Evolutionary conservation across 2,888 invertebrate genomes (phyloP).

Genomic region (Chirona hameri): DNA sequence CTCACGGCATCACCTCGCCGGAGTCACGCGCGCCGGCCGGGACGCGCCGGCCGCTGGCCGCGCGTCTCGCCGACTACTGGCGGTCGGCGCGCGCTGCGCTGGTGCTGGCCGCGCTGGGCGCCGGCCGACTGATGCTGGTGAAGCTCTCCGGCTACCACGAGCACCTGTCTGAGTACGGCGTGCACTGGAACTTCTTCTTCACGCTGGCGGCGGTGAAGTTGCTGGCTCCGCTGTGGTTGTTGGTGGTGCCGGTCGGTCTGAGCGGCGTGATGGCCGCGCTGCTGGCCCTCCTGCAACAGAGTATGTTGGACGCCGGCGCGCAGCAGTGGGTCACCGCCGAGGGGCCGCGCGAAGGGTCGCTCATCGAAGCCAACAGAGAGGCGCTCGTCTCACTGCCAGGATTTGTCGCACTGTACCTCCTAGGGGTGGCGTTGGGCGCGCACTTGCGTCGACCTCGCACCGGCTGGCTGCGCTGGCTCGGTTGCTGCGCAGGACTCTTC

Average conservation of each 20-base stretch:
- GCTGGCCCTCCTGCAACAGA: constrained; percentile 63
- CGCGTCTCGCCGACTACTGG: constrained; percentile 93
- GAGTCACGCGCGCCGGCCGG: constrained; percentile 78
- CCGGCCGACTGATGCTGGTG: constrained; percentile 48
- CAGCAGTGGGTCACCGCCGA: constrained; percentile 66
- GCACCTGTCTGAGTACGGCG: constrained; percentile 89
- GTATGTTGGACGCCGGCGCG: constrained; percentile 59
- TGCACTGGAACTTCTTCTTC: constrained; percentile 98
- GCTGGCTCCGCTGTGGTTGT: constrained; percentile 61
- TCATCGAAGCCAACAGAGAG: constrained; percentile 83
- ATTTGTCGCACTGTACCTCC: constrained; percentile 76
- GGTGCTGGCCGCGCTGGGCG: constrained; percentile 50
- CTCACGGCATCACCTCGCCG: constrained; percentile 60
- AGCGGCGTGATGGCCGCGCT: constrained; percentile 57
- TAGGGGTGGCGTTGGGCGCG: constrained; percentile 55
- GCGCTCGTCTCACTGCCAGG: constrained; percentile 82
- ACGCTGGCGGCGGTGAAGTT: constrained; percentile 79
- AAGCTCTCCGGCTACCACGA: constrained; percentile 72
- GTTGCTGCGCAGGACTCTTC: neutral
- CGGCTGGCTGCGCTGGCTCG: constrained; percentile 39
- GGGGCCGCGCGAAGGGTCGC: constrained; percentile 44
- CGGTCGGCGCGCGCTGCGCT: constrained; percentile 74
- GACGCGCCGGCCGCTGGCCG: constrained; percentile 79
- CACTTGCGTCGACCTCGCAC: constrained; percentile 8
- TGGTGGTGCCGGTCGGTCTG: constrained; percentile 52